Base-by-base conservation (phyloP, 2,888 invertebrate species). In the Brenthis hecate region DNA sequence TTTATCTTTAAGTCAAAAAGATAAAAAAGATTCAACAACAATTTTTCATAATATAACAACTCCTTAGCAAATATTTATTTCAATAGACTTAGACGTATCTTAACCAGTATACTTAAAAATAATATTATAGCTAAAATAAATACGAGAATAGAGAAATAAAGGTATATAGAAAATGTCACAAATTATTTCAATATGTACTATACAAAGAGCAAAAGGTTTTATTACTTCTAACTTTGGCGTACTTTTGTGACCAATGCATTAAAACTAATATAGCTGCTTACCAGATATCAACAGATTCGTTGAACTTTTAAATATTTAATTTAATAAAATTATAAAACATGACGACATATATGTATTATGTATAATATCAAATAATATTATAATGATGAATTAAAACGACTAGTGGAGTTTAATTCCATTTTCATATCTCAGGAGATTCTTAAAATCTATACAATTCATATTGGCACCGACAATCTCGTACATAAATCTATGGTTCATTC, bases 211-310 rank as follows among this genome's bases (percentile, higher is more conserved):
- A 60, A 61, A 63, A 65, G 58, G 14, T 28, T 43, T 51, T 51
- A 53, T 65, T 63, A 70, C 66, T 50, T 68, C 61, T 88, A 89
- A 82, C 89, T 91, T 91, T 89, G 89, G 91, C 85, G 85, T 87
- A 85, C 78, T 79, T 84, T 88, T 87, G 86, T 87, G 88, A 88
- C 86, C 82, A 82, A 86, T 81, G 81, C 77, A 73, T 60, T 72
- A 69, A 13, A 64, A 13, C 65, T 68, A 66, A 50, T 19, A 54
- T 65, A 68, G 65, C 58, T 65, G 67, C 68, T 61, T 50, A 58
- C 56, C 51, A 69, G 54, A 50, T 56, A 55, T 19, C 23, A 56
- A 55, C 50, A 51, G 32, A 19, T 51, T 61, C 36, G 11, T 14
- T 61, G 50, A n/a, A 54, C 28, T 53, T 56, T 53, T 51, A 54